phyloP scores from a whole-genome alignment of 1,140 invertebrate genomes.

The Metopolophium dirhodum region DNA sequence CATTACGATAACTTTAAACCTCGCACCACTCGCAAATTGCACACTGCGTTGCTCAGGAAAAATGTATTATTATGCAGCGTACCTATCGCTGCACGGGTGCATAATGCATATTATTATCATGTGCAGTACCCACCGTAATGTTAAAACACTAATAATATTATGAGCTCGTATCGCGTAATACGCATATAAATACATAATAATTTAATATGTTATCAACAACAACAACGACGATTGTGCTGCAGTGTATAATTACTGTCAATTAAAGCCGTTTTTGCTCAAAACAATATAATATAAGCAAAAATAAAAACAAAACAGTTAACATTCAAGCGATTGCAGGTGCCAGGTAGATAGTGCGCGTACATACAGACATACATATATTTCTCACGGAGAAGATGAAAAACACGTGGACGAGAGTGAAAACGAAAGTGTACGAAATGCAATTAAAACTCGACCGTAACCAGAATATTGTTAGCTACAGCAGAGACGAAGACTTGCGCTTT shows the following conservation, averaged over 20 bases:
- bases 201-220: background rate
- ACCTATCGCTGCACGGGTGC: background rate
- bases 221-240: background rate
- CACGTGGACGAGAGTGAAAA: slow-evolving; percentile 33
- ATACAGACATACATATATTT: background rate
- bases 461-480: background rate
- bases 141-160: background rate
- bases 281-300: background rate
- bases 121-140: background rate
- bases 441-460: slow-evolving; percentile 55
- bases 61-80: background rate
- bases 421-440: slow-evolving; percentile 52
- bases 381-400: slow-evolving; percentile 22
- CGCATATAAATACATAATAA: background rate
- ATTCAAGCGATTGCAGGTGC: background rate
- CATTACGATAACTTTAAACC: background rate
- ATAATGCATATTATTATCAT: background rate
- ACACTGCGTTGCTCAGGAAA: background rate
- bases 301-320: background rate
- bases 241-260: background rate
- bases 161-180: background rate
- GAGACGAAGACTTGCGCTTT: slow-evolving; percentile 48
- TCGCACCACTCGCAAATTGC: background rate
- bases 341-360: background rate
- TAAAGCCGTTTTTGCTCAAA: background rate